These are phyloP conservation scores for Xylota sylvarum DNA, from an alignment of 2,888 invertebrate species.

Conservation along the genomic window DNA sequence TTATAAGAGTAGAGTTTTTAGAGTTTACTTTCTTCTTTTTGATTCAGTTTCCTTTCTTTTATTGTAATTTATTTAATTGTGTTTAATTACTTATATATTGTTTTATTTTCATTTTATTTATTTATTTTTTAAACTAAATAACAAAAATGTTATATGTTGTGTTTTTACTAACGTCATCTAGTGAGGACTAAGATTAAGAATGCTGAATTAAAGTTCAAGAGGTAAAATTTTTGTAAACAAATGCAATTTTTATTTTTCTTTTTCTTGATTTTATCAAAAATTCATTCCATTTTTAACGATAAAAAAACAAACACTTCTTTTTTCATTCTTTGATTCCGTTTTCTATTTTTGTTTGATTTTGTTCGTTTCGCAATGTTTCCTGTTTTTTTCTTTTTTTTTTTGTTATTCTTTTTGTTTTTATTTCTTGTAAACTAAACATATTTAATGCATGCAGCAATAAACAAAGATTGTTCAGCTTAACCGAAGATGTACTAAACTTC, in stretches of 20 bases:
- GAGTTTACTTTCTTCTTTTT: background rate
- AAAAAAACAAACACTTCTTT: conserved; percentile 22
- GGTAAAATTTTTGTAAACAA: conserved; percentile 67
- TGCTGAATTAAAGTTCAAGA: conserved; percentile 76
- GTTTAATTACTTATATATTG: conserved; percentile 9
- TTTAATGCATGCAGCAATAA: conserved; percentile 91
- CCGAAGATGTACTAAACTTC: conserved; percentile 91
- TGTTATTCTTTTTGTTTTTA: background rate
- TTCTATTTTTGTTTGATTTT: conserved; percentile 26
- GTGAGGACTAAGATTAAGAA: conserved; percentile 74
- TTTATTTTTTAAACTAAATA: conserved; percentile 48
- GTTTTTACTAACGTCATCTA: conserved; percentile 73
- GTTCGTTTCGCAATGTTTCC: conserved; percentile 48
- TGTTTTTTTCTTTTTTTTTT: conserved; percentile 36
- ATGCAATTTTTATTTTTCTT: conserved; percentile 40
- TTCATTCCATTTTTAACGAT: conserved; percentile 73
- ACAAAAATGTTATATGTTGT: conserved; percentile 60
- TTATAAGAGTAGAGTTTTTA: conserved; percentile 11
- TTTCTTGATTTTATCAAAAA: conserved; percentile 62
- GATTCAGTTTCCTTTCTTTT: background rate
- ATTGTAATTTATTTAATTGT: conserved; percentile 7
- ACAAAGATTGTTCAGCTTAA: conserved; percentile 92
- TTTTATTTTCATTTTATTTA: conserved; percentile 22
- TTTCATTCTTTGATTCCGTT: conserved; percentile 19
- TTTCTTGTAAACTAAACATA: conserved; percentile 16